phyloP scores from a whole-genome alignment of 2,797 vertebrate genomes.

The Onychomys arenicola region DNA sequence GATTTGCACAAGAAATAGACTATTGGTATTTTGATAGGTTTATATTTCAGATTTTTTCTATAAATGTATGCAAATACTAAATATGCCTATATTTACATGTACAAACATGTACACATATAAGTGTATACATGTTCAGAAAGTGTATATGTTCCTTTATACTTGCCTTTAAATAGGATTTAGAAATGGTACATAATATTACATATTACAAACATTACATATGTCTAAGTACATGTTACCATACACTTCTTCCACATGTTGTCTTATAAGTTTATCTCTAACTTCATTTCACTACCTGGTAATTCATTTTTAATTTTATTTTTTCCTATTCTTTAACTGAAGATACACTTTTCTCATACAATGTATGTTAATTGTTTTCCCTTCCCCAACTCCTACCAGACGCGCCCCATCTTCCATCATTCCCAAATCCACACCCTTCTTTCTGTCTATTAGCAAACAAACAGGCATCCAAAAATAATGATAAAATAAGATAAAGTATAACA shows the following conservation, averaged over 20 bases:
- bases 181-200: no score
- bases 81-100: neutral
- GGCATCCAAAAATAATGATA: neutral
- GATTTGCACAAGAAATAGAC: neutral
- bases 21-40: neutral
- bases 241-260: neutral
- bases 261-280: neutral
- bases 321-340: neutral
- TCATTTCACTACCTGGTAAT: neutral
- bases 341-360: neutral
- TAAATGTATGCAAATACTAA: neutral
- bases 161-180: neutral
- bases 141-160: neutral
- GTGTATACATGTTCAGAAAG: neutral
- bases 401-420: neutral
- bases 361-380: no score
- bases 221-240: neutral
- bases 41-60: constrained; percentile 20
- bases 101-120: neutral
- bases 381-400: no score
- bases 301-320: neutral
- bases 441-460: neutral
- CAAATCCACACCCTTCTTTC: neutral
- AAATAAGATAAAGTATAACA: neutral
- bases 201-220: neutral